Percentiles rank a stretch among this genome's conserved stretches.
Evolutionary conservation across 2,797 vertebrate genomes (phyloP).

Genomic region (Tauraco hartlaubi): DNA sequence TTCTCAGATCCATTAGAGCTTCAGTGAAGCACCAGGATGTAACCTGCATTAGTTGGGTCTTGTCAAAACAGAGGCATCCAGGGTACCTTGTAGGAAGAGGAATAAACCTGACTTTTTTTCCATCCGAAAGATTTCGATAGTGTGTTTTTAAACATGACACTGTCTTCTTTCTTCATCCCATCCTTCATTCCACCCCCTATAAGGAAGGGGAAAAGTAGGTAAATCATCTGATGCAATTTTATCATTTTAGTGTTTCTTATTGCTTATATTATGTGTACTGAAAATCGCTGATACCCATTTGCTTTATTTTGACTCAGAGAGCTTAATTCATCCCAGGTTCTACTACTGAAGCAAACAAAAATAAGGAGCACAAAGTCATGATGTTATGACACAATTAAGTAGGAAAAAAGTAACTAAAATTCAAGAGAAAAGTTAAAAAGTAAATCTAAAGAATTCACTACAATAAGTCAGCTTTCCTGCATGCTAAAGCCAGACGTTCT

Average conservation of each 20-base stretch:
- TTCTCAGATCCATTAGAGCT: neutral
- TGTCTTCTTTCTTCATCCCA: neutral
- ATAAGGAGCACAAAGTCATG: neutral
- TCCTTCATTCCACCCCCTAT: neutral
- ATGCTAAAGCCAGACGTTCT: neutral
- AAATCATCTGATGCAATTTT: slow-evolving; percentile 23
- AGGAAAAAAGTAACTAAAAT: neutral
- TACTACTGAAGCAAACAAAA: slow-evolving; percentile 25
- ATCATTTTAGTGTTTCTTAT: slow-evolving; percentile 13
- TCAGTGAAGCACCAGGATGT: neutral
- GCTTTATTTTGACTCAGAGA: slow-evolving; percentile 45
- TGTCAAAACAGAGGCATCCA: neutral
- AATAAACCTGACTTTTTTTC: neutral
- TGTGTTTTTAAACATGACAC: slow-evolving; percentile 14
- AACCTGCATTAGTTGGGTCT: slow-evolving; percentile 9
- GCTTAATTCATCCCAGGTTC: slow-evolving; percentile 38
- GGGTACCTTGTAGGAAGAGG: neutral
- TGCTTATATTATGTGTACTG: neutral
- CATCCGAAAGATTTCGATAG: neutral
- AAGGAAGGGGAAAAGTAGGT: neutral
- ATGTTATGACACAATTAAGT: neutral
- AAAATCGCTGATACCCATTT: slow-evolving; percentile 32
- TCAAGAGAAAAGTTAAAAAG: neutral
- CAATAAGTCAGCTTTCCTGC: neutral
- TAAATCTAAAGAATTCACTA: neutral